A percentile compares a stretch with the other conserved stretches of the same genome.
Conservation (phyloP, 2,113 vertebrate genomes). For the Caloenas nicobarica region DNA sequence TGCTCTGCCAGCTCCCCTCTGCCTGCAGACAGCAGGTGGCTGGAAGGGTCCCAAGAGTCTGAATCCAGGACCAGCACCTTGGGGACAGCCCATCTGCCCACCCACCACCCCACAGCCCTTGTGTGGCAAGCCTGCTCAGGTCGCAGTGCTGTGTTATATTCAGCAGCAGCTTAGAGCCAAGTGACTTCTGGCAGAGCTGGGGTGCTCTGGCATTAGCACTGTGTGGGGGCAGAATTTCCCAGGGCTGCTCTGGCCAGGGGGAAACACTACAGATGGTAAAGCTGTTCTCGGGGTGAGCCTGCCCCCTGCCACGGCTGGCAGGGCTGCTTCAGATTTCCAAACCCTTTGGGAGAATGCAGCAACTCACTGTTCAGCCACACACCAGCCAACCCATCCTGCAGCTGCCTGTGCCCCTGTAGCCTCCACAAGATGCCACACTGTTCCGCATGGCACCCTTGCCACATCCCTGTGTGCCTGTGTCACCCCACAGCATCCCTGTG, state of each 20-base stretch:
- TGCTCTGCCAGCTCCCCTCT: background rate
- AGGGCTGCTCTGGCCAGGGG: background rate
- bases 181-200: background rate
- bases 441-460: background rate
- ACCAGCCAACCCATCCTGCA: too few species aligned
- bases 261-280: background rate
- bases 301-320: background rate
- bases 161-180: background rate
- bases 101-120: accelerated
- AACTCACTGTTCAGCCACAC: background rate
- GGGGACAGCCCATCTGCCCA: background rate
- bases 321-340: background rate
- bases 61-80: background rate
- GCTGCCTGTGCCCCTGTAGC: background rate
- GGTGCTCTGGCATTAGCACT: background rate
- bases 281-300: background rate
- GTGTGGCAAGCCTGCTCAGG: background rate
- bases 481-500: background rate
- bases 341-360: background rate
- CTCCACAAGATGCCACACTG: background rate
- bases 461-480: background rate
- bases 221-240: background rate
- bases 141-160: background rate
- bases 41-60: background rate
- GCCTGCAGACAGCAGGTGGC: accelerated